phyloP scores from a whole-genome alignment of 2,888 invertebrate species.

The Epirrhoe tristata region DNA sequence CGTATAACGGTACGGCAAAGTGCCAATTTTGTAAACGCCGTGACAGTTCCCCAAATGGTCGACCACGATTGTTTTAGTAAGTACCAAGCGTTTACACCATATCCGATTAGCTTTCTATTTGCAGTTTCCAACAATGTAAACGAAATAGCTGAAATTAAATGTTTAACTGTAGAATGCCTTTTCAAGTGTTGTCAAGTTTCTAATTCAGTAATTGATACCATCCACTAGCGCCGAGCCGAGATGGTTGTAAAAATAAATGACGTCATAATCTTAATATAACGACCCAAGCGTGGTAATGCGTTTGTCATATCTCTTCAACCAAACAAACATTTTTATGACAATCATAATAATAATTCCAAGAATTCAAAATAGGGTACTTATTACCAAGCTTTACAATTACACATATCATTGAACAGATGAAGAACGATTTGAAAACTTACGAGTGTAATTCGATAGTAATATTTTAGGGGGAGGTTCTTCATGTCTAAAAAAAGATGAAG shows the following conservation, averaged over 20 bases:
- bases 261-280: slow-evolving; percentile 21
- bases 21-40: slow-evolving; percentile 46
- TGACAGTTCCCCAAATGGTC: slow-evolving; percentile 46
- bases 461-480: slow-evolving; percentile 28
- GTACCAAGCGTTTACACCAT: slow-evolving; percentile 42
- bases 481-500: slow-evolving; percentile 41
- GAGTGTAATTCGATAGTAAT: slow-evolving; percentile 27
- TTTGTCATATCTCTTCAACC: slow-evolving; percentile 1
- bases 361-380: neutral
- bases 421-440: slow-evolving; percentile 34
- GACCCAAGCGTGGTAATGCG: neutral
- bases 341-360: slow-evolving; percentile 17
- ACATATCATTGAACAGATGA: slow-evolving; percentile 23
- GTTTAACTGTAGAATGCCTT: slow-evolving; percentile 11
- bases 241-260: slow-evolving; percentile 10
- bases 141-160: slow-evolving; percentile 20
- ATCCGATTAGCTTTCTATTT: slow-evolving; percentile 42
- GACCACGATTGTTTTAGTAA: slow-evolving; percentile 46
- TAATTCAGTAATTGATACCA: slow-evolving; percentile 11
- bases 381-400: slow-evolving; percentile 13
- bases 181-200: slow-evolving; percentile 21
- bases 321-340: slow-evolving; percentile 5
- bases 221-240: slow-evolving; percentile 6
- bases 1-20: slow-evolving; percentile 43
- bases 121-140: slow-evolving; percentile 32